These are phyloP conservation scores for Schizaphis graminum DNA, from an alignment of 2,888 invertebrate genomes.

Conservation along the genomic window DNA sequence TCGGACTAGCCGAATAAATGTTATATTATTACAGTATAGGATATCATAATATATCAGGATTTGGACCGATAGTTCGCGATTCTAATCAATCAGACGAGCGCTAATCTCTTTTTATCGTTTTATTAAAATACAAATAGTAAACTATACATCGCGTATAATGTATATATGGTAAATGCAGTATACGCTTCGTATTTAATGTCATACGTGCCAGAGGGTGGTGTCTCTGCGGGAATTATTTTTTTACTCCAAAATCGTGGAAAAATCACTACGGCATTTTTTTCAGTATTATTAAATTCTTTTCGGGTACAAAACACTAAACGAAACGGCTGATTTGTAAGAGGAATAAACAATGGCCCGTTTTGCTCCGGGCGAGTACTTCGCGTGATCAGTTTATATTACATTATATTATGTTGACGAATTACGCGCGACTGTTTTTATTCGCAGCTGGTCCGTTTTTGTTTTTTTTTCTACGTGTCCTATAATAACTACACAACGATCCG, in stretches of 20 bases:
- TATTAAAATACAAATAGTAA: neutral
- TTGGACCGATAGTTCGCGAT: neutral
- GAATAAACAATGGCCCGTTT: conserved; percentile 46
- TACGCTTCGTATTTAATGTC: neutral
- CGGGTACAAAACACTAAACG: neutral
- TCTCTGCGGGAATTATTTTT: conserved; percentile 47
- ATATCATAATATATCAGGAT: neutral
- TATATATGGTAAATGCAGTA: neutral
- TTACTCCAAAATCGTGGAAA: conserved; percentile 45
- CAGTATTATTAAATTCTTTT: neutral
- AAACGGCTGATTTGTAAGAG: conserved; percentile 17
- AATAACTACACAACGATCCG: conserved; percentile 22
- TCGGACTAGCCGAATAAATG: neutral
- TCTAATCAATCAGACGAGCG: conserved; percentile 16
- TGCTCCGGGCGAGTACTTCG: conserved; percentile 38
- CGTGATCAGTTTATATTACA: conserved; percentile 11
- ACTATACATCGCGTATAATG: neutral
- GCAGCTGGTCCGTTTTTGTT: conserved; percentile 41
- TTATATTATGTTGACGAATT: conserved; percentile 25
- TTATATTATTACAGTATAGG: neutral
- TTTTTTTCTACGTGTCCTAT: neutral
- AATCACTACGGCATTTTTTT: conserved; percentile 22
- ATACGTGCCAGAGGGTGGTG: neutral
- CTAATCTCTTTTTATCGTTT: neutral
- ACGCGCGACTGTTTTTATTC: conserved; percentile 9